A percentile compares a stretch with the other conserved stretches of the same genome.
Evolutionary conservation across 2,113 vertebrate genomes (phyloP).

Genomic region (Cisticola juncidis): DNA sequence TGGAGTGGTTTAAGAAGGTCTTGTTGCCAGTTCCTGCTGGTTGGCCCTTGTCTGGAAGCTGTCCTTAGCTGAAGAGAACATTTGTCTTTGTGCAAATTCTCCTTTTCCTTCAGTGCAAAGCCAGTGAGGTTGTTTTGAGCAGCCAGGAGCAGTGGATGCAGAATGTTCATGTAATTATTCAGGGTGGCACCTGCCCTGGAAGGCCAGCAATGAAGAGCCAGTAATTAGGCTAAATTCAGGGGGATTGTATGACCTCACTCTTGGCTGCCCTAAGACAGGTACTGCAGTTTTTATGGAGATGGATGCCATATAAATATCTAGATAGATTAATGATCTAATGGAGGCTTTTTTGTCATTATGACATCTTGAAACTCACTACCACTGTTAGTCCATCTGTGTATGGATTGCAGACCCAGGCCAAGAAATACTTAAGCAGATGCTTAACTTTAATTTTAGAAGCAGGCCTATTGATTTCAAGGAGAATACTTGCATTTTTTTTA

Average conservation of each 20-base stretch:
- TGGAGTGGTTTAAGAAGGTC: neutral
- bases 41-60: neutral
- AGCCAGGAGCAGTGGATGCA: neutral
- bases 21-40: neutral
- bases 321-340: neutral
- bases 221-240: neutral
- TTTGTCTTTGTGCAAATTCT: neutral
- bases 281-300: neutral
- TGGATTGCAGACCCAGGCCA: neutral
- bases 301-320: neutral
- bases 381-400: conserved; percentile 42
- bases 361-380: conserved; percentile 17
- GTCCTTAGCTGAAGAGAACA: neutral
- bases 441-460: conserved; percentile 10
- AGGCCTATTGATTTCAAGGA: neutral
- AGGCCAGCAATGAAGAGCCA: neutral
- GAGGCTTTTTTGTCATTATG: conserved; percentile 33
- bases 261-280: neutral
- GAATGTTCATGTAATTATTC: neutral
- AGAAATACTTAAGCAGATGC: conserved; percentile 39
- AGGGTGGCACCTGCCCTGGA: neutral
- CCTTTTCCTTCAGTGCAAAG: neutral
- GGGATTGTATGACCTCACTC: neutral
- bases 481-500: neutral
- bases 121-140: neutral